phyloP scores from a whole-genome alignment of 2,888 invertebrate species.

The Argyra leucocephala region DNA sequence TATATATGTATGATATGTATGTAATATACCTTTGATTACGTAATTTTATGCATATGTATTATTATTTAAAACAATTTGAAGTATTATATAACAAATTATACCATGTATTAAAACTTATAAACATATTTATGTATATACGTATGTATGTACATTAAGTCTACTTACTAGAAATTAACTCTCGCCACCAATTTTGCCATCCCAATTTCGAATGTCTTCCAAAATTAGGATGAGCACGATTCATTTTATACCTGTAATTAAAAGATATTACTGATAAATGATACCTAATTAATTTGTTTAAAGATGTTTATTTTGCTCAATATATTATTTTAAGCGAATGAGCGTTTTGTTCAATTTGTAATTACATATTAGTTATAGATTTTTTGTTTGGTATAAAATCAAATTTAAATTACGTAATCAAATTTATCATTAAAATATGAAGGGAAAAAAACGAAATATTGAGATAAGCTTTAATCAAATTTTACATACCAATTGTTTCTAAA shows the following conservation, averaged over 20 bases:
- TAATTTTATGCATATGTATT: slow-evolving; percentile 7
- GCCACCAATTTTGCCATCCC: slow-evolving; percentile 79
- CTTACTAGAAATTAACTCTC: slow-evolving; percentile 40
- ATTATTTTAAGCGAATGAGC: no score
- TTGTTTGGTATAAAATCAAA: no score
- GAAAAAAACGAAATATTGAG: neutral
- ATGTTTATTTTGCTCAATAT: neutral
- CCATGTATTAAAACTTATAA: no score
- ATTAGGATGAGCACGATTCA: slow-evolving; percentile 65
- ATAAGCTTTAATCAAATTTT: neutral
- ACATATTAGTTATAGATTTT: no score
- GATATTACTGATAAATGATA: neutral
- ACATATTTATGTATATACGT: neutral
- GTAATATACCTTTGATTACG: neutral
- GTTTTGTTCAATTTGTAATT: neutral
- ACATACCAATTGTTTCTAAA: slow-evolving; percentile 55
- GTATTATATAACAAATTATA: neutral
- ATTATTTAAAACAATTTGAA: slow-evolving; percentile 16
- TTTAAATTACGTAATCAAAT: neutral
- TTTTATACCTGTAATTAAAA: slow-evolving; percentile 36
- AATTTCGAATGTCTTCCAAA: slow-evolving; percentile 62
- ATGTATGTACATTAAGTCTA: slow-evolving; percentile 10
- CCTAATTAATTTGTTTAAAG: no score
- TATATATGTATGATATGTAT: no score
- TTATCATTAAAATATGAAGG: neutral